phyloP scores from a whole-genome alignment of 2,797 vertebrate genomes.

The Alfaro cultratus region DNA sequence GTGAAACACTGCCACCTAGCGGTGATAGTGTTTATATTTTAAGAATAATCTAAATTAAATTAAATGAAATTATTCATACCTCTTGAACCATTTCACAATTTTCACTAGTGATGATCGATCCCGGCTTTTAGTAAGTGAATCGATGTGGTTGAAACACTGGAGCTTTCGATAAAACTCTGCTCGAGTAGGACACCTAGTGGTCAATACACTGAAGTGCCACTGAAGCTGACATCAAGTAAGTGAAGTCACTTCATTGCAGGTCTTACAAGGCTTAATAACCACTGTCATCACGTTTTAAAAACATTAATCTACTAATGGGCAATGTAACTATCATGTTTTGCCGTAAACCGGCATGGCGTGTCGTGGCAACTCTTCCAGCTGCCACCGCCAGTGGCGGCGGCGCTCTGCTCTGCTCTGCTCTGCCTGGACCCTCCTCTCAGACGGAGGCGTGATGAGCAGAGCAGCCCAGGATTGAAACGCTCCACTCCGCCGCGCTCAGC shows the following conservation, averaged over 20 bases:
- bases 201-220: background rate
- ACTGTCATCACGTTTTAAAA: too few species aligned
- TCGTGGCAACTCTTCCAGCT: too few species aligned
- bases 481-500: background rate
- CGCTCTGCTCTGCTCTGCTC: background rate
- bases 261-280: too few species aligned
- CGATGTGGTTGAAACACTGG: too few species aligned
- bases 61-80: background rate
- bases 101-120: background rate
- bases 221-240: too few species aligned
- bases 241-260: too few species aligned
- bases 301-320: too few species aligned
- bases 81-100: background rate
- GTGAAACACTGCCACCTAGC: background rate
- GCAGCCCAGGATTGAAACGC: background rate
- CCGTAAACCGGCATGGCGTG: too few species aligned
- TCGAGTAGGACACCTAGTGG: background rate
- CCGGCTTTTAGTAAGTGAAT: too few species aligned
- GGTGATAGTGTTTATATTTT: background rate
- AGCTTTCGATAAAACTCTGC: background rate
- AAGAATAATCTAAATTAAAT: background rate
- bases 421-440: constrained; percentile 4
- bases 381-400: background rate
- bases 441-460: background rate
- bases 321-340: too few species aligned